Percentiles rank a stretch among this genome's conserved stretches.
Evolutionary conservation across 2,113 vertebrate species (phyloP).

Genomic region (Mungos mungo): DNA sequence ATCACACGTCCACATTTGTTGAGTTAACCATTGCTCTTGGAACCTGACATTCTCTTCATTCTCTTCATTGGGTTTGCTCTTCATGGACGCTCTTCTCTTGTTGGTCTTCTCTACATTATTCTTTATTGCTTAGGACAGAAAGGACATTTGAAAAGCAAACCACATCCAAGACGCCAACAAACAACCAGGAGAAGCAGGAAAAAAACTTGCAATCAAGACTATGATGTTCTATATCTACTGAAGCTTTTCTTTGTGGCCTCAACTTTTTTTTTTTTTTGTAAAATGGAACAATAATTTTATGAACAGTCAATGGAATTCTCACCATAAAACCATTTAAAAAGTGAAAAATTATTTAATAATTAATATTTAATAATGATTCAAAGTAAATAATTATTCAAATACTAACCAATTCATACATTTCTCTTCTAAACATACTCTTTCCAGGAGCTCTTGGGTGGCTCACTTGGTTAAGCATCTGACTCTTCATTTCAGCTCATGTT

Average conservation of each 20-base stretch:
- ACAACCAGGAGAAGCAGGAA: neutral
- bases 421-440: no score
- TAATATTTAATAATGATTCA: neutral
- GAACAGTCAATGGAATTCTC: neutral
- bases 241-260: neutral
- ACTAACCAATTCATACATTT: neutral
- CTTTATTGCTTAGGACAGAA: fast-evolving
- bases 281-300: neutral
- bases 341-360: neutral
- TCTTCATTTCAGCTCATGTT: no score
- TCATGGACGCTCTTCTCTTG: no score
- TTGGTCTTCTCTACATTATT: neutral
- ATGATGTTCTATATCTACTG: neutral
- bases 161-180: neutral
- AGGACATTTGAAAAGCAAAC: neutral
- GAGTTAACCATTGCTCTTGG: neutral
- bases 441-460: no score
- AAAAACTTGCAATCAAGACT: neutral
- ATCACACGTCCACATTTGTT: fast-evolving
- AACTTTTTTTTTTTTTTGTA: neutral
- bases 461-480: no score
- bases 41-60: neutral
- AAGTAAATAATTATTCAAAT: neutral
- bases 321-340: neutral
- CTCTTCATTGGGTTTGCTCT: neutral